Base-by-base conservation (phyloP, 1,140 invertebrate species). In the Spodoptera frugiperda region DNA sequence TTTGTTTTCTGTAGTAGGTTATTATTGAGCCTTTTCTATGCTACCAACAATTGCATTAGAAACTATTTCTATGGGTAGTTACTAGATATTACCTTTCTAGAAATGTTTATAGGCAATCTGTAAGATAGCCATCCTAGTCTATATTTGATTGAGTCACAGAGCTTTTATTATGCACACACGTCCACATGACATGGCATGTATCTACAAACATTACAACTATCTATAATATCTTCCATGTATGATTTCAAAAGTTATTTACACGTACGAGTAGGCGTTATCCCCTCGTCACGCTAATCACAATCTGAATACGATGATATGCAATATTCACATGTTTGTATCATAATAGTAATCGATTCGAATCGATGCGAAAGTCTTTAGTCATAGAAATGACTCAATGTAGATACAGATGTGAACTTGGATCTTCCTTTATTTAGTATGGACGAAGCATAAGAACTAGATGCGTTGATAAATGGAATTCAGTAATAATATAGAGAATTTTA, bases 321-420 rank as follows among this genome's bases (percentile, higher is more conserved):
- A 77, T 82, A 84, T 78, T 74, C 63, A 14, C 2, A 33, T 48
- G 57, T 61, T 61, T 61, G 57, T 48, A 82, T 84, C 78, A 54
- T 21, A 65, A 54, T 21, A 65, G 48, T 51, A 51, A 17, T 65
- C 44, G 21, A 61, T 59, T 78, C 53, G 59, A 68, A 82, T 84
- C 76, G 81, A 85, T 85, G 82, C 77, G 81, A 85, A 85, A 87
- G 79, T 81, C 80, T 87, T 39, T 86, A 83, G 80, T 48, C n/a
- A 39, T 53, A 51, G 63, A 21, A 75, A 51, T 75, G 57, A 65
- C 30, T n/a, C 21, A 53, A 44, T 19, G 4, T 10, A 15, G 33
- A 33, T 30, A 3, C 48, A 25, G 46, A 53, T 33, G 49, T 53
- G 33, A 70, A 53, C 49, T 15, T n/a, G 46, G 4, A 39, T 51